Conservation (phyloP, 2,888 invertebrate species). For the Tinea semifulvella region DNA sequence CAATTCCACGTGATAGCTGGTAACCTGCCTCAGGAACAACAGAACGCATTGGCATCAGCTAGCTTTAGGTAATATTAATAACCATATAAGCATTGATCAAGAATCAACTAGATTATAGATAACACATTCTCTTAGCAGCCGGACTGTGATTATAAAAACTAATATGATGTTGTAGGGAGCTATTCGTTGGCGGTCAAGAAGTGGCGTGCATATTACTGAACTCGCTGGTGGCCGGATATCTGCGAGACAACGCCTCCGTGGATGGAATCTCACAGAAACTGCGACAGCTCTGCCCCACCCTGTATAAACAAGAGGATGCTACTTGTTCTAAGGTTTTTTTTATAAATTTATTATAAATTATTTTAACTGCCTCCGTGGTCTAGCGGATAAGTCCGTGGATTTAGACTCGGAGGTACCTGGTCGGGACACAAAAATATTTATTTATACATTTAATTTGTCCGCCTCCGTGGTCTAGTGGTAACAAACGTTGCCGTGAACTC, state of each 20-base stretch:
- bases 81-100: too few relatives aligned
- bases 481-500: too few relatives aligned
- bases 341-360: too few relatives aligned
- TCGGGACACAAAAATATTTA: too few relatives aligned
- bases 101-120: too few relatives aligned
- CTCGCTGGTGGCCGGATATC: slow-evolving; percentile 88
- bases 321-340: slow-evolving; percentile 85
- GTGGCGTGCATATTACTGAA: slow-evolving; percentile 75
- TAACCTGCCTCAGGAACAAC: slow-evolving; percentile 72
- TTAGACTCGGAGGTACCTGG: too few relatives aligned
- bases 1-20: slow-evolving; percentile 84
- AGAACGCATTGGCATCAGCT: slow-evolving; percentile 69
- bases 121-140: too few relatives aligned
- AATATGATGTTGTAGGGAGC: slow-evolving; percentile 62
- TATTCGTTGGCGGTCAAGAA: slow-evolving; percentile 80
- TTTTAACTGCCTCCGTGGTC: too few relatives aligned
- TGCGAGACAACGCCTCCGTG: slow-evolving; percentile 94
- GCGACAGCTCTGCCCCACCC: slow-evolving; percentile 89
- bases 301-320: slow-evolving; percentile 95
- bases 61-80: slow-evolving; percentile 70
- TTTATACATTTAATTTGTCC: too few relatives aligned
- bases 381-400: too few relatives aligned
- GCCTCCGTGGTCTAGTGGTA: too few relatives aligned
- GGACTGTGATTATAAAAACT: not conserved
- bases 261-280: slow-evolving; percentile 89